A percentile compares a stretch with the other conserved stretches of the same genome.
phyloP scores from a whole-genome alignment of 2,888 invertebrate genomes.

The Tinea trinotella region DNA sequence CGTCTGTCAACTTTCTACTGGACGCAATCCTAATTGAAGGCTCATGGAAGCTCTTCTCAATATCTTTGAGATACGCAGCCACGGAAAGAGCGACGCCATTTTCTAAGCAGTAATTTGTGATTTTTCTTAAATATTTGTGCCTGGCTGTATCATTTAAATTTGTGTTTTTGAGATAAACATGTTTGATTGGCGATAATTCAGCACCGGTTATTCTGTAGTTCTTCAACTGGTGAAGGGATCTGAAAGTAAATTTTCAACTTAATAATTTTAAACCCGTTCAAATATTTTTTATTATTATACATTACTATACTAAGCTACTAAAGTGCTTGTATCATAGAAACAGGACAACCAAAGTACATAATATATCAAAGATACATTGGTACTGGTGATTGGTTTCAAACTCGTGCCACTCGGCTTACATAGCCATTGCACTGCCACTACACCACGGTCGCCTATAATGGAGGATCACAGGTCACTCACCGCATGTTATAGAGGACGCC shows the following conservation, averaged over 20 bases:
- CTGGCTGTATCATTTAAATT: conserved; percentile 59
- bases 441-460: no score
- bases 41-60: conserved; percentile 76
- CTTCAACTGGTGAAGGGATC: conserved; percentile 53
- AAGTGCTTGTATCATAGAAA: no score
- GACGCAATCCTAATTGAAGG: conserved; percentile 83
- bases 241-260: conserved; percentile 27
- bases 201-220: conserved; percentile 71
- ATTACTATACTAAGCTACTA: no score
- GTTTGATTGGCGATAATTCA: conserved; percentile 80
- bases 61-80: conserved; percentile 78
- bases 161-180: conserved; percentile 75
- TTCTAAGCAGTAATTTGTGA: conserved; percentile 77
- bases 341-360: no score
- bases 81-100: conserved; percentile 79
- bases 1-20: conserved; percentile 74
- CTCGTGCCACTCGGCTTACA: no score
- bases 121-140: conserved; percentile 68
- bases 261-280: background rate
- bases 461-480: no score
- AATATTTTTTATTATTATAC: no score
- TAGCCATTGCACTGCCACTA: no score
- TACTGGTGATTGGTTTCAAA: no score
- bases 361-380: no score
- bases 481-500: no score